Evolutionary conservation across 2,888 invertebrate genomes (phyloP).

Genomic region (Tinea pellionella): DNA sequence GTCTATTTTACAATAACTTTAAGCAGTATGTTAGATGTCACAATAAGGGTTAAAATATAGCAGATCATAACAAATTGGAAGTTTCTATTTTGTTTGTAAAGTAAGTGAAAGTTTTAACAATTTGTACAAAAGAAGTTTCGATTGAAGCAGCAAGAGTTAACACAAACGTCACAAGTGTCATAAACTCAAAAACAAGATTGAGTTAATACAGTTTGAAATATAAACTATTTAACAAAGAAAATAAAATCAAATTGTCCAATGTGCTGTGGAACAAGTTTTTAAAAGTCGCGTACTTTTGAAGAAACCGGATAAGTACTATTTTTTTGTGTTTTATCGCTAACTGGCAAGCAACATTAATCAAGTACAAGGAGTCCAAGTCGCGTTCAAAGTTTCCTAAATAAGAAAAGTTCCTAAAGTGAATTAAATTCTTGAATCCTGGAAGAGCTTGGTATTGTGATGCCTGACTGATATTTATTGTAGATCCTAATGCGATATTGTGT

Average conservation of each 20-base stretch:
- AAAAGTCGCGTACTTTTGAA: not conserved
- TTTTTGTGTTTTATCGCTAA: not conserved
- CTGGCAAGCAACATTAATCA: constrained; percentile 12
- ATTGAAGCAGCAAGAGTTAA: too few species aligned
- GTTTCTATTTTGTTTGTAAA: too few species aligned
- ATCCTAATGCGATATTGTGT: not conserved
- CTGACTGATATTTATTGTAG: not conserved
- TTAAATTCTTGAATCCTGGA: constrained; percentile 36
- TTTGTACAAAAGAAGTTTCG: too few species aligned
- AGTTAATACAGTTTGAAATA: not conserved
- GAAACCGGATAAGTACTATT: not conserved
- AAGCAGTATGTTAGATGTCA: too few species aligned
- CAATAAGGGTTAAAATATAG: too few species aligned
- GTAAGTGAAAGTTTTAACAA: too few species aligned
- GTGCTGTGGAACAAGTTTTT: not conserved
- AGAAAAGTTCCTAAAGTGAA: constrained; percentile 49
- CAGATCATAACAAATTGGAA: too few species aligned
- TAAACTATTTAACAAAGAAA: not conserved
- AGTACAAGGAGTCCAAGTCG: constrained; percentile 17
- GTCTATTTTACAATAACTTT: too few species aligned
- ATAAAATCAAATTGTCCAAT: not conserved
- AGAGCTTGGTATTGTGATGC: not conserved
- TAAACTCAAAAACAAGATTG: not conserved
- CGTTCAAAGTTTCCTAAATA: constrained; percentile 35
- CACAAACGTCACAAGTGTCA: not conserved